Evolutionary conservation across 23 tunicate genomes (phyloP).

Genomic region (Trididemnum clinides): DNA sequence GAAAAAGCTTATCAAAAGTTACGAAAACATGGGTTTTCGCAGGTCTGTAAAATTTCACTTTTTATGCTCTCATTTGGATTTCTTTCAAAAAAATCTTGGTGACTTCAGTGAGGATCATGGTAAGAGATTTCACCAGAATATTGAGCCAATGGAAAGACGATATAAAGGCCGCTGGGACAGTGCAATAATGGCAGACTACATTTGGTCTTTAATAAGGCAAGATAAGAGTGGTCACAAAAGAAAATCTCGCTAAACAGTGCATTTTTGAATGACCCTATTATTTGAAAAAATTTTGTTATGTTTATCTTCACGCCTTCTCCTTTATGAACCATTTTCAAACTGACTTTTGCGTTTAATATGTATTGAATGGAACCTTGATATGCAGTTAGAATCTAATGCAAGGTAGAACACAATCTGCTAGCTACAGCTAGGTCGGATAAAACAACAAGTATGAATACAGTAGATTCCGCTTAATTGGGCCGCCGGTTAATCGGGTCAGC

Average conservation of each 20-base stretch:
- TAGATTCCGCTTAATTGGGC: no score
- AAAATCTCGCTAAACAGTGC: neutral
- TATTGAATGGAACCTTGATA: no score
- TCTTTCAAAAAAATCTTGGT: no score
- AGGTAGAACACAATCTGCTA: no score
- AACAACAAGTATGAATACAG: no score
- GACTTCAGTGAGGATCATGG: no score
- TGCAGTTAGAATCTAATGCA: no score
- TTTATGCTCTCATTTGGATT: constrained; percentile 3
- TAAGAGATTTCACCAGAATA: constrained; percentile 33
- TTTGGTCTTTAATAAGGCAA: constrained; percentile 32
- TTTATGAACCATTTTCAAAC: no score
- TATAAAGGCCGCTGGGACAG: constrained; percentile 40
- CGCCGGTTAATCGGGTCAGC: no score
- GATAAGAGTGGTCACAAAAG: no score
- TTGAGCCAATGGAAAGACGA: constrained; percentile 24
- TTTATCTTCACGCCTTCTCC: no score
- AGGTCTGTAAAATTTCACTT: constrained; percentile 26
- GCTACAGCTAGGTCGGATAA: constrained; percentile 7
- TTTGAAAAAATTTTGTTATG: no score
- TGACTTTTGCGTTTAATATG: neutral
- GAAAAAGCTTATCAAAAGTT: constrained; percentile 4
- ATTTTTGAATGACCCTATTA: constrained; percentile 8
- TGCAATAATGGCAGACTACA: constrained; percentile 20
- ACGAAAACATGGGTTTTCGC: constrained; percentile 18